Conservation (phyloP, 1,140 invertebrate species). For the Drosophila teissieri region DNA sequence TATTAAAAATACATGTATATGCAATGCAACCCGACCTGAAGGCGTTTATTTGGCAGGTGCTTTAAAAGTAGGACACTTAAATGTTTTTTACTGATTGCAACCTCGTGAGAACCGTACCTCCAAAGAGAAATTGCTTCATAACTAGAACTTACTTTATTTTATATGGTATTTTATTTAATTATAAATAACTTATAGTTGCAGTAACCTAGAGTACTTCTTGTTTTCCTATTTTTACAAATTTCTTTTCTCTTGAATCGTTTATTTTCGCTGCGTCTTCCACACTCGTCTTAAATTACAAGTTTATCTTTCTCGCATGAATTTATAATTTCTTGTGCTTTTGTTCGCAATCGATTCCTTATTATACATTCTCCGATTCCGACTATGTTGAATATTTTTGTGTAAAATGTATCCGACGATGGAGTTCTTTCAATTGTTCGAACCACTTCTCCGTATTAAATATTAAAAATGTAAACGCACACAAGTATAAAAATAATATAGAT, state of each 20-base stretch:
- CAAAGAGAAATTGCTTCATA: background rate
- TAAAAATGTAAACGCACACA: slow-evolving; percentile 37
- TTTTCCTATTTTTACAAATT: slow-evolving; percentile 75
- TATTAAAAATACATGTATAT: slow-evolving; percentile 50
- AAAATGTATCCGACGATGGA: slow-evolving; percentile 34
- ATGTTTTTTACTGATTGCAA: background rate
- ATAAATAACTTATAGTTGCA: slow-evolving; percentile 78
- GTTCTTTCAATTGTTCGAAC: slow-evolving; percentile 21
- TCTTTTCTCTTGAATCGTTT: slow-evolving; percentile 47
- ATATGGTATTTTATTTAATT: slow-evolving; percentile 81
- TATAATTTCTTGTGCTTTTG: slow-evolving; percentile 72
- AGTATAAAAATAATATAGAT: slow-evolving; percentile 41
- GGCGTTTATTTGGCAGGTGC: background rate
- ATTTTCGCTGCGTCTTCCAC: slow-evolving; percentile 55
- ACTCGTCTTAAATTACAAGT: slow-evolving; percentile 64
- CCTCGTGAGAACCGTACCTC: background rate
- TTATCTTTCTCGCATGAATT: slow-evolving; percentile 38
- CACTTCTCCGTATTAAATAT: slow-evolving; percentile 24
- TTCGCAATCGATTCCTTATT: slow-evolving; percentile 50
- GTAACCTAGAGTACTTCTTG: slow-evolving; percentile 53
- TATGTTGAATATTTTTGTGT: slow-evolving; percentile 56
- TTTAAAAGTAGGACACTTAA: background rate
- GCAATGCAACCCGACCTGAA: slow-evolving; percentile 31
- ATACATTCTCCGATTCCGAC: slow-evolving; percentile 23
- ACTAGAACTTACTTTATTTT: slow-evolving; percentile 59